Base-by-base conservation (phyloP, 2,888 invertebrate genomes). In the Aspidiotus rigidus region DNA sequence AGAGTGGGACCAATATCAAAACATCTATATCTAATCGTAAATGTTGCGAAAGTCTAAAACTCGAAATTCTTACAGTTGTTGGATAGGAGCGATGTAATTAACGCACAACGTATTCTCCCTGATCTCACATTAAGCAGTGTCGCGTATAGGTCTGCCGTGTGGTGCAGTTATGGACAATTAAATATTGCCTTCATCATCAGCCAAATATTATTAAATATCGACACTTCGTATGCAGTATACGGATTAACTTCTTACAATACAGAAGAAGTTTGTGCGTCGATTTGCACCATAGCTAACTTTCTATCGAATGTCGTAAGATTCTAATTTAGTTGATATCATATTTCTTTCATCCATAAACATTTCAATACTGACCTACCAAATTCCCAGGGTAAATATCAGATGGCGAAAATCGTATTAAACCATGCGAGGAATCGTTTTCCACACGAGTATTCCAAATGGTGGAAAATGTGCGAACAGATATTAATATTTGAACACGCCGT, bases 131-230 rank as follows among this genome's bases (percentile, higher is more conserved):
- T 89, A 72, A 87, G 88, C 72, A 89, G 89, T 28, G 83, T 89
- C 74, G 86, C 89, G 0, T 87, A 92, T 78, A 87, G 90, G 73
- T 86, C 92, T 0, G 89, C 90, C 0, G 80, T 95, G 10, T 94
- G 94, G 94, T 83, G 87, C 13, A 83, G 90, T 69, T 94, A 93
- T 77, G 95, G 95, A 0, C 89, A 91, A n/a, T 49, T 59, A 2
- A 89, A 91, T 77, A 87, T 93, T 84, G 86, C 89, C 0, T 87
- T 88, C 0, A 80, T 93, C 49, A 87, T 86, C 77, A 86, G 89
- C 63, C 93, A 93, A 77, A 78, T 92, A 13, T 79, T 93, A 54
- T 80, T 94, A 0, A 85, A 88, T 74, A 81, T 90, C 17, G 89
- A 90, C 76, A 85, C 88, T 7, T 86, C 88, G 77, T 81, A 82